phyloP scores from a whole-genome alignment of 2,888 invertebrate genomes.

The Scaptomyza reducta region DNA sequence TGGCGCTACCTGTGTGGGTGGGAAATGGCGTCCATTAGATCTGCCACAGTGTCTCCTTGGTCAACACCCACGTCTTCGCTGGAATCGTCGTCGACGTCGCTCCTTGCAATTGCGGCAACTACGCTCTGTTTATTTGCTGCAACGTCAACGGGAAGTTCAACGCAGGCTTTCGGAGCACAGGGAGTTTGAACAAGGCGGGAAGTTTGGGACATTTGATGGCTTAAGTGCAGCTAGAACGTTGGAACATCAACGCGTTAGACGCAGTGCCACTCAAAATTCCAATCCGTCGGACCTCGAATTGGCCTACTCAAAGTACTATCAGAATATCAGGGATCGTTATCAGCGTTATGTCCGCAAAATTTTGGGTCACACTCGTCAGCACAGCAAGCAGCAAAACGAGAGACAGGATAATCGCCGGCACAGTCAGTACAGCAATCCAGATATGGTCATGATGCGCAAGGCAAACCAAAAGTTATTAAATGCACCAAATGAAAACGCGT shows the following conservation, averaged over 20 bases:
- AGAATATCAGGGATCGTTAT: slow-evolving; percentile 82
- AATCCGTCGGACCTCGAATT: slow-evolving; percentile 72
- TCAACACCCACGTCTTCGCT: slow-evolving; percentile 93
- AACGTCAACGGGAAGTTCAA: slow-evolving; percentile 72
- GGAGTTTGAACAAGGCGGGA: slow-evolving; percentile 14
- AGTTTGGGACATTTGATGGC: no score
- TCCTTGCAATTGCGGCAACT: slow-evolving; percentile 80
- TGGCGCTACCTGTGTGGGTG: slow-evolving; percentile 97
- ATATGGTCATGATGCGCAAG: slow-evolving; percentile 64
- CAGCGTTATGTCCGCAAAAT: slow-evolving; percentile 82
- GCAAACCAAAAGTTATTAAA: slow-evolving; percentile 69
- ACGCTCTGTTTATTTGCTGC: slow-evolving; percentile 78
- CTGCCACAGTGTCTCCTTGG: slow-evolving; percentile 93
- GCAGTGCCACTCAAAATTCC: slow-evolving; percentile 41
- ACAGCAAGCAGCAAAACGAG: slow-evolving; percentile 41
- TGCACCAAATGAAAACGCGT: slow-evolving; percentile 41
- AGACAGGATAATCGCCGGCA: slow-evolving; percentile 72
- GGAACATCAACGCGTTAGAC: slow-evolving; percentile 41
- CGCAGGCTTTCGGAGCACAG: slow-evolving; percentile 57
- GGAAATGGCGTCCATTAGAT: slow-evolving; percentile 95
- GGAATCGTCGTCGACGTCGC: slow-evolving; percentile 89
- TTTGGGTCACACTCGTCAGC: slow-evolving; percentile 66
- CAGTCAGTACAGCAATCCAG: slow-evolving; percentile 71
- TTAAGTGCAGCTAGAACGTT: neutral
- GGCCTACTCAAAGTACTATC: slow-evolving; percentile 82